Conservation (phyloP, 2,888 invertebrate genomes). For the Metallyticus violacea region DNA sequence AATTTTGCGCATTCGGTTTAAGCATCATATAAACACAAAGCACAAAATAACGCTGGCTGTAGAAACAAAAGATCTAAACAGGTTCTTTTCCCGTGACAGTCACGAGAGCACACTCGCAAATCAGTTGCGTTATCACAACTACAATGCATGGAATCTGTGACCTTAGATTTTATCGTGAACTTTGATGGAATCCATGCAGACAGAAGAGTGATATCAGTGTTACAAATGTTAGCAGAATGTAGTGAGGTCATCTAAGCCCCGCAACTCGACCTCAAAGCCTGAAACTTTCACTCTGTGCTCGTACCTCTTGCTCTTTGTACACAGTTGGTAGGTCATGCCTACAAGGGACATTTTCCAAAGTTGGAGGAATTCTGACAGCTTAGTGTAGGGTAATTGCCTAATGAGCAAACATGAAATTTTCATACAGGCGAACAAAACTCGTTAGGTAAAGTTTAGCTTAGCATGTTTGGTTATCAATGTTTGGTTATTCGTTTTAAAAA, state of each 20-base stretch:
- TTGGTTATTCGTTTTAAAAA: too few relatives aligned
- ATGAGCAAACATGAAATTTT: background rate
- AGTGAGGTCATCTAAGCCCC: too few relatives aligned
- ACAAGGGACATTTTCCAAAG: background rate
- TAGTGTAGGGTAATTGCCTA: background rate
- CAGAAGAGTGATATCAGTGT: background rate
- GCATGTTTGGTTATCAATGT: too few relatives aligned
- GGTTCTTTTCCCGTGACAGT: too few relatives aligned
- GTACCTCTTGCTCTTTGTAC: too few relatives aligned
- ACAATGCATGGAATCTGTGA: background rate
- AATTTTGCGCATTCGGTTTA: too few relatives aligned
- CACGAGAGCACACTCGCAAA: too few relatives aligned
- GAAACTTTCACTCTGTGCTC: background rate
- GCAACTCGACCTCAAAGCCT: too few relatives aligned
- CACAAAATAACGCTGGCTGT: too few relatives aligned
- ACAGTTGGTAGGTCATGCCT: background rate
- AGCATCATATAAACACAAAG: too few relatives aligned
- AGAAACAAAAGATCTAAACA: too few relatives aligned
- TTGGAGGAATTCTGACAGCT: background rate
- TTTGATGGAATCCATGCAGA: background rate
- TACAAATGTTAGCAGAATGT: background rate
- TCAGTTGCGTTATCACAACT: background rate
- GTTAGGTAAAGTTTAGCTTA: background rate
- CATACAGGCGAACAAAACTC: too few relatives aligned
- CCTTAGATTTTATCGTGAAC: background rate